A percentile compares a stretch with the other conserved stretches of the same genome.
These are phyloP conservation scores for Cydia splendana DNA, from an alignment of 1,140 invertebrate genomes.

Conservation along the genomic window DNA sequence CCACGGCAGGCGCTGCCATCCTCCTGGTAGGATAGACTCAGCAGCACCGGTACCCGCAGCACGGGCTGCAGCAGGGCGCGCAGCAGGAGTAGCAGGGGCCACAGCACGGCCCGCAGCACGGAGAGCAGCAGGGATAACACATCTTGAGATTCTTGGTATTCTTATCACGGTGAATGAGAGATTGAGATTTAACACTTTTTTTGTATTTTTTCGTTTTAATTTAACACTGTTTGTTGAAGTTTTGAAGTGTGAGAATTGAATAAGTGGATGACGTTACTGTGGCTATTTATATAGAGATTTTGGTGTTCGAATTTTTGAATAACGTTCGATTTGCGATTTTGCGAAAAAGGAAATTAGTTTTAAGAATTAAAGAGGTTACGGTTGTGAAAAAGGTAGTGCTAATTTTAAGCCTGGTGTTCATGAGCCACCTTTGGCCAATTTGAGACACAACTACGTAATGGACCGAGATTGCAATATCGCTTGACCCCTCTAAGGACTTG, in stretches of 20 bases:
- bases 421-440: too few relatives aligned
- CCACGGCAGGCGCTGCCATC: not conserved
- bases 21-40: not conserved
- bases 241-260: constrained; percentile 10
- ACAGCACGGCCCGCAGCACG: constrained; percentile 50
- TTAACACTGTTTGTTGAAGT: constrained; percentile 1
- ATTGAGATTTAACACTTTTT: constrained; percentile 12
- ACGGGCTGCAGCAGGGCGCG: constrained; percentile 51
- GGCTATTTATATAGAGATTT: not conserved
- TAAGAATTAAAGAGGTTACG: not conserved
- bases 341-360: not conserved
- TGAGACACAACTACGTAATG: too few relatives aligned
- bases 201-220: not conserved
- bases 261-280: not conserved
- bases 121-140: constrained; percentile 49
- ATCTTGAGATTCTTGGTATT: constrained; percentile 47
- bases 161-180: constrained; percentile 12
- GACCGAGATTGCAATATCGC: too few relatives aligned
- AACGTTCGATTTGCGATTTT: not conserved
- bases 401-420: not conserved
- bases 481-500: too few relatives aligned
- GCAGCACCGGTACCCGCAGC: constrained; percentile 45
- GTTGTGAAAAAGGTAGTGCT: not conserved
- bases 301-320: not conserved
- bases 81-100: constrained; percentile 47